These are phyloP conservation scores for Morinoia aosen DNA, from an alignment of 2,888 invertebrate genomes.

Conservation along the genomic window DNA sequence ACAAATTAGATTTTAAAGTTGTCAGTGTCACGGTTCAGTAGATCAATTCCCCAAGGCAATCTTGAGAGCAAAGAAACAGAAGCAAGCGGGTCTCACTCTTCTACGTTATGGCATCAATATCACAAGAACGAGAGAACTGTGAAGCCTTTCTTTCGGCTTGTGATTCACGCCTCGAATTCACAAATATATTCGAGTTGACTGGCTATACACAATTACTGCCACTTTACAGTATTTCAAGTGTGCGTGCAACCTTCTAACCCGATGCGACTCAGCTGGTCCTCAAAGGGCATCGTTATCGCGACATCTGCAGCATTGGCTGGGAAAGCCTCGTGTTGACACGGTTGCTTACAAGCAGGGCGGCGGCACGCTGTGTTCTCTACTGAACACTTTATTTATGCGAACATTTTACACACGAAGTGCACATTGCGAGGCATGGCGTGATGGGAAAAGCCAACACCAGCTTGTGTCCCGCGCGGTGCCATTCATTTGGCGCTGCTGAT, in stretches of 20 bases:
- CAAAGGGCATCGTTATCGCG: background rate
- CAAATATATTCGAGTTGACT: background rate
- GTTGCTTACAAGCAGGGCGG: background rate
- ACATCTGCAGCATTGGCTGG: background rate
- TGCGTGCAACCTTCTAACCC: background rate
- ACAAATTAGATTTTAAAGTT: background rate
- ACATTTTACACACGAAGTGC: background rate
- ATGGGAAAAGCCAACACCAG: constrained; percentile 18
- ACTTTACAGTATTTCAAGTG: background rate
- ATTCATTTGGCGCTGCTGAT: background rate
- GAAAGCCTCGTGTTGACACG: constrained; percentile 24
- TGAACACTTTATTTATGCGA: background rate
- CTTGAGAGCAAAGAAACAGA: background rate
- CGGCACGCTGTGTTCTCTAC: background rate
- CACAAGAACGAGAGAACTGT: background rate
- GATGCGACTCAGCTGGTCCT: background rate
- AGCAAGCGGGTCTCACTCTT: background rate
- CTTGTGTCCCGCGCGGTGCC: background rate
- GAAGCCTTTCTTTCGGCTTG: background rate
- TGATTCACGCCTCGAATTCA: background rate
- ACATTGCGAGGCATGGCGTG: background rate
- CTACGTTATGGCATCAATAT: background rate
- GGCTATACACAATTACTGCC: background rate
- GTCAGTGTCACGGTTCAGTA: background rate
- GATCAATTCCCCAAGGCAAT: background rate